These are phyloP conservation scores for Serinus canaria DNA, from an alignment of 2,113 vertebrate genomes.

Conservation along the genomic window DNA sequence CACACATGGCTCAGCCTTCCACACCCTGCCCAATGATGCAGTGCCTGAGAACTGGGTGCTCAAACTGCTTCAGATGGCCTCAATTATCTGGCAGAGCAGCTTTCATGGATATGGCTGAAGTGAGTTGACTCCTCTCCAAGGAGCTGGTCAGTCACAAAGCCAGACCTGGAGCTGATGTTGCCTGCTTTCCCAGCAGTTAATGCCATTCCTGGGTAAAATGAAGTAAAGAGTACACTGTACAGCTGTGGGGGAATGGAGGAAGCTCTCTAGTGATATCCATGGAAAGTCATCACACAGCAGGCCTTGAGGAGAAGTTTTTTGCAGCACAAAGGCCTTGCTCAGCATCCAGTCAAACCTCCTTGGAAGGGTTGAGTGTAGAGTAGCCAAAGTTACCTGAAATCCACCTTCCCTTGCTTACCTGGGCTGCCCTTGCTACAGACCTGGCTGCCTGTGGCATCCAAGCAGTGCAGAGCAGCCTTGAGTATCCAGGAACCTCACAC, in stretches of 20 bases:
- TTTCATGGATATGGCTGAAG: neutral
- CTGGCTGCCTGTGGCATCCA: neutral
- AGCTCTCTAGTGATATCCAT: neutral
- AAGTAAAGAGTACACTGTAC: neutral
- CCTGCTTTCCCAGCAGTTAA: constrained; percentile 22
- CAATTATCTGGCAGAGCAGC: neutral
- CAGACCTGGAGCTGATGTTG: neutral
- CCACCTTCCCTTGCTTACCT: neutral
- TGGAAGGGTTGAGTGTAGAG: neutral
- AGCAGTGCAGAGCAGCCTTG: neutral
- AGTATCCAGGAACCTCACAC: neutral
- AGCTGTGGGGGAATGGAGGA: neutral
- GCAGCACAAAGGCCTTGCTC: neutral
- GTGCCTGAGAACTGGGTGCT: neutral
- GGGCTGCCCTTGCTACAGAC: neutral
- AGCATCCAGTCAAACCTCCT: neutral
- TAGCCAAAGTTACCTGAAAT: neutral
- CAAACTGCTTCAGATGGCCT: neutral
- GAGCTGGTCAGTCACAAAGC: neutral
- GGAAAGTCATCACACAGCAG: neutral
- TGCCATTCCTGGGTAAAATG: constrained; percentile 12
- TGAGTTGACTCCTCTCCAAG: neutral
- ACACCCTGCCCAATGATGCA: neutral
- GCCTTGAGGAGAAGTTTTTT: neutral
- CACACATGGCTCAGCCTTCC: neutral